Conservation (phyloP, 2,888 invertebrate species). For the Tenthredo distinguenda region DNA sequence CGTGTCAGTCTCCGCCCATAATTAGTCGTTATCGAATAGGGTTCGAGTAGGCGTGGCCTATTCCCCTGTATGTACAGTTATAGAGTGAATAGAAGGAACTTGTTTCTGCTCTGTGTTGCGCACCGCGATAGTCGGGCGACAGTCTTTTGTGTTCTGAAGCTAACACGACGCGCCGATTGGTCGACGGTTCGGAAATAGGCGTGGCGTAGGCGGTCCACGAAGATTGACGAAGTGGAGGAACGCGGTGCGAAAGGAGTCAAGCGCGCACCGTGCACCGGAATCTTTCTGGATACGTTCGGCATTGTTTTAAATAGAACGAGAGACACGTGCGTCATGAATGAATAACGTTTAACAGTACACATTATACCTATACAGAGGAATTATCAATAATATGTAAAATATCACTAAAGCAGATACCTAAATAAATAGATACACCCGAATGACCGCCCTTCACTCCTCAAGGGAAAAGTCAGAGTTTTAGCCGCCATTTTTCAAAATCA, state of each 20-base stretch:
- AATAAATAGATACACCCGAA: neutral
- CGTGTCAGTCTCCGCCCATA: slow-evolving; percentile 7
- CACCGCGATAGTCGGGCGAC: neutral
- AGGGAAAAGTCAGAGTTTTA: neutral
- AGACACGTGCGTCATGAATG: slow-evolving; percentile 64
- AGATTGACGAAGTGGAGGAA: slow-evolving; percentile 63
- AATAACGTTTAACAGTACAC: slow-evolving; percentile 18
- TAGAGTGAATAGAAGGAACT: neutral
- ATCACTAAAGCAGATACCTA: neutral
- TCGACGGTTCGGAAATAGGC: slow-evolving; percentile 10
- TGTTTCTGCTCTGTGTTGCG: neutral
- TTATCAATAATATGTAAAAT: neutral
- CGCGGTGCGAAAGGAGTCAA: slow-evolving; percentile 70
- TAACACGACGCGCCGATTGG: neutral
- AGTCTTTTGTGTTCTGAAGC: neutral
- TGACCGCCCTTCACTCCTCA: neutral
- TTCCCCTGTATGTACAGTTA: neutral
- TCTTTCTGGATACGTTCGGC: slow-evolving; percentile 68
- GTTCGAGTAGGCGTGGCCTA: neutral
- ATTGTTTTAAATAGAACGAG: slow-evolving; percentile 61
- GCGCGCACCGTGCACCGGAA: slow-evolving; percentile 68
- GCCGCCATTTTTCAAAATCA: neutral
- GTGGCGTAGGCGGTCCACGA: slow-evolving; percentile 52
- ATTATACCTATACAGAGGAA: neutral
- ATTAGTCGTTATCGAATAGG: neutral